Percentiles rank a stretch among this genome's conserved stretches.
Conservation (phyloP, 2,888 invertebrate species). For the Aelia acuminata region DNA sequence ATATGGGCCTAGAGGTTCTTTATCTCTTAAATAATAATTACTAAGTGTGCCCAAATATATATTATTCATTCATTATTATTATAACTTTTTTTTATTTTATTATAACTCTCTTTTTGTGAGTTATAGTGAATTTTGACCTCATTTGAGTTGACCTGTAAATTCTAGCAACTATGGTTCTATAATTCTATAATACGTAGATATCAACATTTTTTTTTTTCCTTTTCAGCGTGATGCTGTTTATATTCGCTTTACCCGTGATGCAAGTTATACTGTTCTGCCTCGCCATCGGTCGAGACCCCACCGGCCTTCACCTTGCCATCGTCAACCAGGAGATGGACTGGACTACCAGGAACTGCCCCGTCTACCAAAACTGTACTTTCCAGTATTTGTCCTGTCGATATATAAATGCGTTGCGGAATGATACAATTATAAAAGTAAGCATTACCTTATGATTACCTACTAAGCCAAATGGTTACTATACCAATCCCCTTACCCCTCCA, state of each 20-base stretch:
- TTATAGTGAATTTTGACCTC: no score
- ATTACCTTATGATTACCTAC: not conserved
- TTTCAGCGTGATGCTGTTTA: slow-evolving; percentile 86
- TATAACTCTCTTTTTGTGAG: no score
- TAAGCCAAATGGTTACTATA: no score
- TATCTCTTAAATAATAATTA: no score
- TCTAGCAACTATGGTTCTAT: not conserved
- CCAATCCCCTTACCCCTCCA: no score
- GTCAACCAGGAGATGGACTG: slow-evolving; percentile 78
- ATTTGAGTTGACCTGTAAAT: no score
- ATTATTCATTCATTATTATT: no score
- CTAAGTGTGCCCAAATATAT: no score
- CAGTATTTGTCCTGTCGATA: slow-evolving; percentile 84
- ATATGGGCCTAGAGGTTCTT: no score
- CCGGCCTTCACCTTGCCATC: slow-evolving; percentile 84
- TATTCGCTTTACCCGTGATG: slow-evolving; percentile 93
- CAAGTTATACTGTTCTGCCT: slow-evolving; percentile 94
- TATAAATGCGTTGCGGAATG: slow-evolving; percentile 80
- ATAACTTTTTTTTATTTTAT: no score
- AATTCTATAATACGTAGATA: not conserved
- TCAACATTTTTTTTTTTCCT: not conserved
- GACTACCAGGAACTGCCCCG: slow-evolving; percentile 71
- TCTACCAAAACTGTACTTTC: slow-evolving; percentile 77
- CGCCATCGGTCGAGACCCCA: slow-evolving; percentile 91
- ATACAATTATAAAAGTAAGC: slow-evolving; percentile 78